Evolutionary conservation across 2,113 vertebrate species (phyloP).

Genomic region (Pagrus major): DNA sequence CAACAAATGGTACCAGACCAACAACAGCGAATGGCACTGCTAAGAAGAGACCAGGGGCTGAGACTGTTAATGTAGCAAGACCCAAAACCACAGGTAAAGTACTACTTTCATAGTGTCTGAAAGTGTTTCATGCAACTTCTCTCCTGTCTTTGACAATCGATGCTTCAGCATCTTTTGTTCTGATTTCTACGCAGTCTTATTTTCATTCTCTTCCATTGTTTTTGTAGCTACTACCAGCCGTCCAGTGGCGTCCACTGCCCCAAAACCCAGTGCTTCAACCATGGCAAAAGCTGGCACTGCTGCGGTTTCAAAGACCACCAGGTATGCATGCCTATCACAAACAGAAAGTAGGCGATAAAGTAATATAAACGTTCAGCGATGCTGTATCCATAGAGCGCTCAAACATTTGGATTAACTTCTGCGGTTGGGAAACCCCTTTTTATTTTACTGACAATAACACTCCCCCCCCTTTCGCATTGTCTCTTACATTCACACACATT

Average conservation of each 20-base stretch:
- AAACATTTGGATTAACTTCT: not conserved
- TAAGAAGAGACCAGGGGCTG: slow-evolving; percentile 59
- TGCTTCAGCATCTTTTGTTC: not conserved
- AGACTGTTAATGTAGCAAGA: slow-evolving; percentile 56
- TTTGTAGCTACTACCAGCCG: slow-evolving; percentile 58
- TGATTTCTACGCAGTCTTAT: not conserved
- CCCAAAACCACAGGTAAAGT: slow-evolving; percentile 77
- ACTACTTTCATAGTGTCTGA: not conserved
- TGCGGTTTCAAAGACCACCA: slow-evolving; percentile 71
- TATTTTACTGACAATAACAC: not conserved
- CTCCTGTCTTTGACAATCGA: not conserved
- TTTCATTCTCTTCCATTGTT: not conserved
- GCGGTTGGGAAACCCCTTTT: not conserved
- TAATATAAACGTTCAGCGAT: not conserved
- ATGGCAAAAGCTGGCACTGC: slow-evolving; percentile 56
- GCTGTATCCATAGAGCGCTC: not conserved
- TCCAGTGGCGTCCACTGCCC: slow-evolving; percentile 33
- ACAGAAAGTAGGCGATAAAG: not conserved
- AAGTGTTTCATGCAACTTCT: not conserved
- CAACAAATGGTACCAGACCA: slow-evolving; percentile 66
- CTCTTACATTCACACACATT: not conserved
- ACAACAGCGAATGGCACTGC: slow-evolving; percentile 14
- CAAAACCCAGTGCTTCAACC: slow-evolving; percentile 68
- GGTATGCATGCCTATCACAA: slow-evolving; percentile 63
- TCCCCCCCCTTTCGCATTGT: not conserved